Conservation (phyloP, 2,113 vertebrate species). For the Ranitomeya imitator region DNA sequence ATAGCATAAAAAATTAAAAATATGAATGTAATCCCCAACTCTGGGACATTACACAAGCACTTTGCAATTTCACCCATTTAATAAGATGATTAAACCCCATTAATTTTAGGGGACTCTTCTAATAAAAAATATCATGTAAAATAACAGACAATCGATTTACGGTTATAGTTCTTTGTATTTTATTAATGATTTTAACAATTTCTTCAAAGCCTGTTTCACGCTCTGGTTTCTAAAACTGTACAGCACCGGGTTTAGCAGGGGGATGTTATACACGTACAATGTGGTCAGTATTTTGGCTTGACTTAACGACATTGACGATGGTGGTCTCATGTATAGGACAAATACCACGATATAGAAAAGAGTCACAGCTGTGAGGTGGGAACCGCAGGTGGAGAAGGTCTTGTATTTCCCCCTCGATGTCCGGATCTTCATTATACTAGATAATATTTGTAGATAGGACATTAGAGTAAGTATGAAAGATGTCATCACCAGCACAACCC, state of each 20-base stretch:
- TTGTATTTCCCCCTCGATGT: conserved; percentile 60
- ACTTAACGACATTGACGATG: conserved; percentile 59
- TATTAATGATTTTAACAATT: not conserved
- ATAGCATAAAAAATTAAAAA: too few species aligned
- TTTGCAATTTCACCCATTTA: too few species aligned
- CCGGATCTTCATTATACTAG: conserved; percentile 54
- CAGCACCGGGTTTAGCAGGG: conserved; percentile 24
- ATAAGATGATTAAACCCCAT: not conserved
- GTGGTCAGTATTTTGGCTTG: conserved; percentile 54
- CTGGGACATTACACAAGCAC: too few species aligned
- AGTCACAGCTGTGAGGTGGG: conserved; percentile 61
- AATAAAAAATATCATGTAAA: not conserved
- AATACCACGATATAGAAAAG: conserved; percentile 63
- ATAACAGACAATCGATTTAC: not conserved
- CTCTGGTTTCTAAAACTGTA: conserved; percentile 39
- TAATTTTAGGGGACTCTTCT: not conserved
- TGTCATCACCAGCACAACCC: conserved; percentile 52
- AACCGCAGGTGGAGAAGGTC: conserved; percentile 65
- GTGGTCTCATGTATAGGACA: conserved; percentile 61
- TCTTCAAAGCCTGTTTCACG: conserved; percentile 7
- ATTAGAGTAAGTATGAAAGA: conserved; percentile 59
- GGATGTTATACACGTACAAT: conserved; percentile 30
- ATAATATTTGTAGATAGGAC: conserved; percentile 60
- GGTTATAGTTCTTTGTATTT: not conserved
- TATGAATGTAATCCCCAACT: too few species aligned